Evolutionary conservation across 2,797 vertebrate genomes (phyloP), one percentile per base, ranked within the genome.

Genomic region (Megaceryle alcyon): DNA sequence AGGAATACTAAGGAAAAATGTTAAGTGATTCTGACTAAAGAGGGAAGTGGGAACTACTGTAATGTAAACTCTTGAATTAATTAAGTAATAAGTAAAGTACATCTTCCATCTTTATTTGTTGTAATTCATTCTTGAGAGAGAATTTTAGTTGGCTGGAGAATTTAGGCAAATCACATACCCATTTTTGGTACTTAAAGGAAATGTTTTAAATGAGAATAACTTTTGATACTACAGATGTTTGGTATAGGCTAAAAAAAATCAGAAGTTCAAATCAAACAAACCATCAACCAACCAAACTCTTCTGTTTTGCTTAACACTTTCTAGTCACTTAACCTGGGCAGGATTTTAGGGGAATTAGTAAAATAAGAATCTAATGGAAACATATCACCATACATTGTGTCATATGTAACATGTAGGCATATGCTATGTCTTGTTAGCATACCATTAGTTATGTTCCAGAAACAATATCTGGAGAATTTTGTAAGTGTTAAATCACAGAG

Each of bases 11-110:
- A 83, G 39, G 11, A 80, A 88, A 90, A 59, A 75, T 9, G 2
- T 31, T 37, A 83, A 85, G 41, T 59, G 4, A 73, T 93, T 35
- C 35, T 65, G 43, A 23, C 31, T 86, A 82, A 94, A 80, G 37
- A 89, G 25, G 14, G 8, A 83, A 85, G n/a, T 7, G 39, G 41
- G 51, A 94, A 77, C 21, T 75, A 48, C 31, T 75, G 43, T 33
- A 46, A n/a, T 44, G 56, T 65, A 86, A 96, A 76, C 18, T 91
- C 83, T 59, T 89, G 73, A 88, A 92, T 76, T 78, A 89, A 90
- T 79, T 65, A 48, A 57, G 12, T 66, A 63, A 75, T 33, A 33
- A 72, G 10, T 79, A 59, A 92, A 72, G 37, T 88, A 81, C 18
- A 39, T 23, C 49, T 76, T 95, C 44, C 28, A 19, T 65, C 15